phyloP scores from a whole-genome alignment of 1,140 invertebrate genomes.

The Drosophila persimilis region DNA sequence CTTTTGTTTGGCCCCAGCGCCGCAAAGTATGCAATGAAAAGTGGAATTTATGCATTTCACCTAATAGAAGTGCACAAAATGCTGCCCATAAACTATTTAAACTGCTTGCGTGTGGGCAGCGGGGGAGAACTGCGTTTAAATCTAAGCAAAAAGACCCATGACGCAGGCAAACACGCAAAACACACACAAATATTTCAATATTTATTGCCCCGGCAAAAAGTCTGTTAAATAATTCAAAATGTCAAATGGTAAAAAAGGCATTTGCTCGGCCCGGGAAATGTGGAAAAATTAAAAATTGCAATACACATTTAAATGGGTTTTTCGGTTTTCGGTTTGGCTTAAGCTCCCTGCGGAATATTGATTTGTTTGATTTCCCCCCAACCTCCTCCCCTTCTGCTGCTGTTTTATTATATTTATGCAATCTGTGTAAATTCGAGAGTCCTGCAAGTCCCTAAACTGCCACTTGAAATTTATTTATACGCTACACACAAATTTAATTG shows the following conservation, averaged over 20 bases:
- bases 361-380: conserved; percentile 27
- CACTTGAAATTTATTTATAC: conserved; percentile 63
- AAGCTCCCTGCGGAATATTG: conserved; percentile 44
- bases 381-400: background rate
- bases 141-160: conserved; percentile 30
- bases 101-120: conserved; percentile 19
- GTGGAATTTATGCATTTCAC: conserved; percentile 73
- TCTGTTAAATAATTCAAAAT: conserved; percentile 49
- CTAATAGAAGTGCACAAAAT: conserved; percentile 54
- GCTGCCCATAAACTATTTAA: conserved; percentile 57
- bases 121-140: conserved; percentile 42
- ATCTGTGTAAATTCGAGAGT: conserved; percentile 28
- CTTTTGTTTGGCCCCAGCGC: conserved; percentile 16
- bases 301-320: conserved; percentile 34
- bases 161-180: conserved; percentile 26
- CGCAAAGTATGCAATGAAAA: conserved; percentile 60
- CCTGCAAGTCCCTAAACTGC: conserved; percentile 35
- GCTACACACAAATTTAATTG: conserved; percentile 61
- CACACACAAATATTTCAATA: conserved; percentile 42
- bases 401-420: conserved; percentile 30
- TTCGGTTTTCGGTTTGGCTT: background rate
- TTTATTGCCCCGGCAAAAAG: conserved; percentile 41
- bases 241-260: conserved; percentile 51
- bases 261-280: conserved; percentile 24
- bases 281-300: conserved; percentile 26